phyloP scores from a whole-genome alignment of 2,797 vertebrate species.

The Austrolebias charrua region DNA sequence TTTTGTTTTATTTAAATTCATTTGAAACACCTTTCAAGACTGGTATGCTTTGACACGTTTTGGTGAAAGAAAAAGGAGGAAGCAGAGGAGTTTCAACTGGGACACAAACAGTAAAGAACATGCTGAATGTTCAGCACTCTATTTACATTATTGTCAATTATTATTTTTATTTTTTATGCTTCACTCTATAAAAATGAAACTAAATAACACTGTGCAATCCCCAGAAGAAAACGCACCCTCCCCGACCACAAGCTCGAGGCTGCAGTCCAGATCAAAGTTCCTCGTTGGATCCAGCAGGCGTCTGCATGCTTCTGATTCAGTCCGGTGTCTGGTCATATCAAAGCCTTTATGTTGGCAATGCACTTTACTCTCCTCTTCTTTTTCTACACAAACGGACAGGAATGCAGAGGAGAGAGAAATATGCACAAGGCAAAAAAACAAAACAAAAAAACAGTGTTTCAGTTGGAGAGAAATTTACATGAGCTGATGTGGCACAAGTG shows the following conservation, averaged over 20 bases:
- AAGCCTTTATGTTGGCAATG: conserved; percentile 77
- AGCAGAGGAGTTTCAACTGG: conserved; percentile 30
- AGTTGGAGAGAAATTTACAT: conserved; percentile 69
- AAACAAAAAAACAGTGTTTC: conserved; percentile 68
- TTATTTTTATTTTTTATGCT: conserved; percentile 50
- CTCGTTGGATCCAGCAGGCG: conserved; percentile 57
- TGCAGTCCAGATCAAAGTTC: conserved; percentile 54
- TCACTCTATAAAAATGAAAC: conserved; percentile 43
- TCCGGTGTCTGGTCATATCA: conserved; percentile 58
- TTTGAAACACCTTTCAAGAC: conserved; percentile 60
- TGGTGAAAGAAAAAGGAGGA: conserved; percentile 46
- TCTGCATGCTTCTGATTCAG: conserved; percentile 77
- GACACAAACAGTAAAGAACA: conserved; percentile 50
- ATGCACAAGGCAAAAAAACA: conserved; percentile 77
- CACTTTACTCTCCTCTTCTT: conserved; percentile 81
- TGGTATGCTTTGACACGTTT: conserved; percentile 43
- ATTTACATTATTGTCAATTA: conserved; percentile 43
- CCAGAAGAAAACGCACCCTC: conserved; percentile 32
- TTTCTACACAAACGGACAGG: conserved; percentile 52
- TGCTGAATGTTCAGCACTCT: conserved; percentile 49
- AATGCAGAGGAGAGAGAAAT: conserved; percentile 64
- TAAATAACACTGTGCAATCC: conserved; percentile 23
- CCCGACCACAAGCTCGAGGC: conserved; percentile 52
- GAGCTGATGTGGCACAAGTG: conserved; percentile 79
- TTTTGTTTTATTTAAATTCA: conserved; percentile 70